phyloP scores from a whole-genome alignment of 2,113 vertebrate species.

The Phocoena sinus region DNA sequence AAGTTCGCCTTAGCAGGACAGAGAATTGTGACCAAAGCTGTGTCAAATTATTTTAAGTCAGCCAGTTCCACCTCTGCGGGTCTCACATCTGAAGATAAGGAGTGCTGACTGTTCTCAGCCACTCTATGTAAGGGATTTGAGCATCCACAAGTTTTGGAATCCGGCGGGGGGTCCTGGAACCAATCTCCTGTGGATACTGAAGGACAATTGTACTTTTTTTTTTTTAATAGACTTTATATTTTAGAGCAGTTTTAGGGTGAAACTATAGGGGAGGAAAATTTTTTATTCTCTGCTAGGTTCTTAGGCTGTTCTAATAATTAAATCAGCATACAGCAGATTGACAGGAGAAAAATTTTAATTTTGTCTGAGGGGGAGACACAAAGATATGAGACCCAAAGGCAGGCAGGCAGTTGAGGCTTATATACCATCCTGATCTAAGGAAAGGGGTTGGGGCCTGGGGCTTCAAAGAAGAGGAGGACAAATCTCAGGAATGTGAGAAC shows the following conservation, averaged over 20 bases:
- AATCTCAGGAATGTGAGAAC: neutral
- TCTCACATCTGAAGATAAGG: neutral
- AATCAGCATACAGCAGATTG: neutral
- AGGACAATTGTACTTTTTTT: neutral
- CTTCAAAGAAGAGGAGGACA: neutral
- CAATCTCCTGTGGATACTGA: neutral
- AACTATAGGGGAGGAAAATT: neutral
- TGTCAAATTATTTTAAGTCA: neutral
- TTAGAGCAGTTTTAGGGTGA: neutral
- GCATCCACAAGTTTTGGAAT: neutral
- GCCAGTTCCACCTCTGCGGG: neutral
- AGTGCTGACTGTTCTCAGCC: neutral
- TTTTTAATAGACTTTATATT: neutral
- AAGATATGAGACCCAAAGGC: neutral
- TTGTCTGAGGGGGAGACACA: neutral
- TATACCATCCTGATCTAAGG: neutral
- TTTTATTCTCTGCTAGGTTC: neutral
- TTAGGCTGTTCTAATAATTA: neutral
- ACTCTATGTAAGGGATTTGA: neutral
- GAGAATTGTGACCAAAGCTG: neutral
- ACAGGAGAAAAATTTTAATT: neutral
- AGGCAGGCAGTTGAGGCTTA: neutral
- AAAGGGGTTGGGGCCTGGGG: neutral
- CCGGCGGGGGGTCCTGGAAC: neutral
- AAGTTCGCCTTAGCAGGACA: neutral